Evolutionary conservation across 2,888 invertebrate species (phyloP).

Genomic region (Aphelenchoides bicaudatus): DNA sequence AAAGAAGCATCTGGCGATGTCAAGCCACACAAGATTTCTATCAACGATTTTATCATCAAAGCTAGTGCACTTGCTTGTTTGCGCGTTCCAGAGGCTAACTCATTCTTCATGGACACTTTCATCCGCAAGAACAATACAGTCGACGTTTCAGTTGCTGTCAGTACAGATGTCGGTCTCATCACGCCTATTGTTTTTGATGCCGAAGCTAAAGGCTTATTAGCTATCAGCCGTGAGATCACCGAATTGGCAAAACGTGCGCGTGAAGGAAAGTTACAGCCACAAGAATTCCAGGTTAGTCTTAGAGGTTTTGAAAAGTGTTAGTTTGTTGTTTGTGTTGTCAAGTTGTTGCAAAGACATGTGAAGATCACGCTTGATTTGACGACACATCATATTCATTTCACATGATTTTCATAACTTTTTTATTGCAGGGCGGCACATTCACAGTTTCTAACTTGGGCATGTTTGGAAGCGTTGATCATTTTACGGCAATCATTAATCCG

Average conservation of each 20-base stretch:
- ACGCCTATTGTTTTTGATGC: conserved; percentile 83
- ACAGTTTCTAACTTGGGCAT: conserved; percentile 71
- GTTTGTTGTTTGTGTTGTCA: neutral
- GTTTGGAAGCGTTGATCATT: conserved; percentile 68
- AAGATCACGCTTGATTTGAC: too few species aligned
- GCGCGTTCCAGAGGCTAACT: conserved; percentile 72
- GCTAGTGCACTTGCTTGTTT: conserved; percentile 68
- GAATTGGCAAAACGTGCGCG: conserved; percentile 51
- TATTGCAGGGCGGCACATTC: conserved; percentile 65
- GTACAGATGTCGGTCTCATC: conserved; percentile 87
- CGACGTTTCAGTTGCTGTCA: conserved; percentile 93
- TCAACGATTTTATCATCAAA: conserved; percentile 72
- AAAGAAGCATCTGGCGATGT: conserved; percentile 39
- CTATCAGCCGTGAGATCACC: conserved; percentile 50
- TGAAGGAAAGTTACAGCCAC: conserved; percentile 69
- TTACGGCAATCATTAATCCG: conserved; percentile 72
- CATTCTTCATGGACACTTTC: conserved; percentile 86
- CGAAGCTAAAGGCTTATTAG: conserved; percentile 60
- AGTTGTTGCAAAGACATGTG: neutral
- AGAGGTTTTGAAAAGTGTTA: neutral
- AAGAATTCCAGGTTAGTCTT: conserved; percentile 66
- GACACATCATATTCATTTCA: neutral
- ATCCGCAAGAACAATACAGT: conserved; percentile 67
- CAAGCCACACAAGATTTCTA: conserved; percentile 64
- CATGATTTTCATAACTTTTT: neutral